phyloP scores from a whole-genome alignment of 2,888 invertebrate genomes.

The Caenorhabditis auriculariae region DNA sequence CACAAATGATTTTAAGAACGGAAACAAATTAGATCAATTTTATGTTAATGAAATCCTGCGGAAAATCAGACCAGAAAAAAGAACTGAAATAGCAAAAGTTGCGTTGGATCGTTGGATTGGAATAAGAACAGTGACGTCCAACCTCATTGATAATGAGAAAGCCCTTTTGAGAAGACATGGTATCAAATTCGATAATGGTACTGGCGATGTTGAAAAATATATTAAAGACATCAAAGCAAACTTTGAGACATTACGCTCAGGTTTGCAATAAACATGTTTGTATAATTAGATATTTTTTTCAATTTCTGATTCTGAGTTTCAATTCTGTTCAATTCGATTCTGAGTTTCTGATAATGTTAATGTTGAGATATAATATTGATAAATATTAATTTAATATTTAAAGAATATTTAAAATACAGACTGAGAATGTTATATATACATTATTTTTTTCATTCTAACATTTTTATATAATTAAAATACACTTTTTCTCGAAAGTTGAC shows the following conservation, averaged over 20 bases:
- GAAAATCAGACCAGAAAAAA: conserved; percentile 4
- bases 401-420: too few species aligned
- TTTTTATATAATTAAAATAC: too few species aligned
- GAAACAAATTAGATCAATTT: neutral
- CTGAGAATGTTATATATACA: too few species aligned
- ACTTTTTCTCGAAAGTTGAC: too few species aligned
- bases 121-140: conserved; percentile 3
- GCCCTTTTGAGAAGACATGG: conserved; percentile 1
- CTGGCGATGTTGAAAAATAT: conserved; percentile 5
- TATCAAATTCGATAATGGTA: conserved; percentile 2
- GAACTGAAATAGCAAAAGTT: conserved; percentile 1
- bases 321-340: too few species aligned
- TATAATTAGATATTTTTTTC: too few species aligned
- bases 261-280: conserved; percentile 3
- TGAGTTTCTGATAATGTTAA: too few species aligned
- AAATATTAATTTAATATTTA: too few species aligned
- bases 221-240: conserved; percentile 7
- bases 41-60: neutral
- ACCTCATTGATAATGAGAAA: conserved; percentile 6
- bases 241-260: conserved; percentile 3
- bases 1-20: neutral
- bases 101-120: conserved; percentile 3
- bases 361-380: too few species aligned
- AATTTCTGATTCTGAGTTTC: too few species aligned
- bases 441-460: too few species aligned